Evolutionary conservation across 2,888 invertebrate genomes (phyloP).

Genomic region (Asteroscopus sphinx): DNA sequence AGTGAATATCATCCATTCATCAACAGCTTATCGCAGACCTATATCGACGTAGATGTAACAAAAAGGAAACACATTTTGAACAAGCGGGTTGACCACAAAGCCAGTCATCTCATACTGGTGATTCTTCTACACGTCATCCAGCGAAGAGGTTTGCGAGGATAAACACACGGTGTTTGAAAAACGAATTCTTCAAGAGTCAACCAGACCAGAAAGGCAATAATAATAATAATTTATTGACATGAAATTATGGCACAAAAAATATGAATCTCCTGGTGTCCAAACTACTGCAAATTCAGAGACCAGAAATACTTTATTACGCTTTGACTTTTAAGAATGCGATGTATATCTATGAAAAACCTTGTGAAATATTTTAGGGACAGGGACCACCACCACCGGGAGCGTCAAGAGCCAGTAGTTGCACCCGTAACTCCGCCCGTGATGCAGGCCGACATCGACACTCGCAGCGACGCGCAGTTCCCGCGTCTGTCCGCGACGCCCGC

Average conservation of each 20-base stretch:
- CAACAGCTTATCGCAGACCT: background rate
- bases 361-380: slow-evolving; percentile 40
- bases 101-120: background rate
- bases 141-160: slow-evolving; percentile 33
- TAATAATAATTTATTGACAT: too few species aligned
- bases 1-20: background rate
- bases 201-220: too few species aligned
- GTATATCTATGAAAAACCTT: background rate
- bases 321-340: too few species aligned
- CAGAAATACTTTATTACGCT: too few species aligned
- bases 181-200: background rate
- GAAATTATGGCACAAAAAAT: too few species aligned
- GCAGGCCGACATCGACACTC: slow-evolving; percentile 90
- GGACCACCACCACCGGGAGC: slow-evolving; percentile 46
- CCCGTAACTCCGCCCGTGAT: slow-evolving; percentile 83
- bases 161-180: background rate
- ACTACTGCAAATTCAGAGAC: too few species aligned
- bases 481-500: slow-evolving; percentile 78
- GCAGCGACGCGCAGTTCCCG: slow-evolving; percentile 87
- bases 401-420: slow-evolving; percentile 45
- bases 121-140: background rate
- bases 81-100: background rate
- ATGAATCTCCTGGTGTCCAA: too few species aligned
- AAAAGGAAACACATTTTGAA: background rate
- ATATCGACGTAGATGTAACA: background rate